phyloP scores from a whole-genome alignment of 1,140 invertebrate species.

The Battus philenor region DNA sequence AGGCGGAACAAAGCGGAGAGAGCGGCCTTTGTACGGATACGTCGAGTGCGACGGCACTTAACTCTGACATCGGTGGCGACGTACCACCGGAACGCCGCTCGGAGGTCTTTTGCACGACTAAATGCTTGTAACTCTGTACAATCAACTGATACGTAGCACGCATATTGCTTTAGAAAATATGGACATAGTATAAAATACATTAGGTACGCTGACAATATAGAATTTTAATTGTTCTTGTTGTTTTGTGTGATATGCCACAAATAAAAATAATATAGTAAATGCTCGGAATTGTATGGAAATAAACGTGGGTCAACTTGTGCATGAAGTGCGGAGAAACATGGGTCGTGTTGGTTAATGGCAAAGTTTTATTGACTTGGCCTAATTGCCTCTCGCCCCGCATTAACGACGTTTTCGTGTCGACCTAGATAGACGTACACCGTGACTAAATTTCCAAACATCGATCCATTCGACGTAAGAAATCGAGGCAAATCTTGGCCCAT shows the following conservation, averaged over 20 bases:
- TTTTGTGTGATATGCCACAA: no score
- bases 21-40: conserved; percentile 59
- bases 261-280: no score
- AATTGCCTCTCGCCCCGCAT: conserved; percentile 54
- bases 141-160: background rate
- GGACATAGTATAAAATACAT: no score
- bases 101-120: background rate
- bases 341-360: conserved; percentile 45
- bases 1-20: conserved; percentile 65
- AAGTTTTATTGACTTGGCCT: conserved; percentile 62
- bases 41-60: conserved; percentile 53
- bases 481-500: conserved; percentile 1
- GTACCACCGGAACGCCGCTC: background rate
- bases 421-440: conserved; percentile 36
- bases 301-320: conserved; percentile 24
- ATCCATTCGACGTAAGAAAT: conserved; percentile 6
- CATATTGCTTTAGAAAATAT: no score
- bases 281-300: conserved; percentile 9
- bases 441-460: conserved; percentile 16
- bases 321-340: conserved; percentile 37
- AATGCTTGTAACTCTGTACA: background rate
- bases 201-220: no score
- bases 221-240: no score
- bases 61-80: conserved; percentile 33
- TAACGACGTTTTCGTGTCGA: conserved; percentile 49